Percentiles rank a stretch among this genome's conserved stretches.
Conservation (phyloP, 2,113 vertebrate genomes). For the Etheostoma spectabile region DNA sequence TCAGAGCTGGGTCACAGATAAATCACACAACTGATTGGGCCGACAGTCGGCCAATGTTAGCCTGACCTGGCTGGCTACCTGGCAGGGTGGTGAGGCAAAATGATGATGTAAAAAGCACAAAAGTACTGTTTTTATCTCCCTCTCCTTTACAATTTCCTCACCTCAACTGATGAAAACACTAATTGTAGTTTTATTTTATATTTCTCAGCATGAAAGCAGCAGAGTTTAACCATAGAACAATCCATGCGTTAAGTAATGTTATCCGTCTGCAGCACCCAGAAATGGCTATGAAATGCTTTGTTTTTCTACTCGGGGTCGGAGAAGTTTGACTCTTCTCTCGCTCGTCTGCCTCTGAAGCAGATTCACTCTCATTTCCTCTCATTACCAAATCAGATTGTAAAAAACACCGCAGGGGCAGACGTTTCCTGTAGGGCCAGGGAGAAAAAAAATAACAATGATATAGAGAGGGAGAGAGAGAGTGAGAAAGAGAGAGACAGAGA, state of each 20-base stretch:
- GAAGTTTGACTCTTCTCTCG: conserved; percentile 47
- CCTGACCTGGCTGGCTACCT: background rate
- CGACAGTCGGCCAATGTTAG: background rate
- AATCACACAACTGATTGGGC: background rate
- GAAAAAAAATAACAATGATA: background rate
- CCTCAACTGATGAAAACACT: conserved; percentile 26
- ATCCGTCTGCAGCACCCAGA: conserved; percentile 29
- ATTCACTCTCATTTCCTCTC: conserved; percentile 63
- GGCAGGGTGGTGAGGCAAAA: background rate
- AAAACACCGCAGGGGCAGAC: conserved; percentile 33
- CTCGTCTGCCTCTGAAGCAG: conserved; percentile 39
- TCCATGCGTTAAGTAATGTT: conserved; percentile 33
- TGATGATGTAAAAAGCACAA: background rate
- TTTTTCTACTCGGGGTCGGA: conserved; percentile 33
- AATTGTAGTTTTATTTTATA: conserved; percentile 27
- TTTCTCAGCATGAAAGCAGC: conserved; percentile 19
- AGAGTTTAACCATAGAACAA: background rate
- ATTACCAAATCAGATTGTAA: conserved; percentile 56
- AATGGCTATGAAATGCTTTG: conserved; percentile 31
- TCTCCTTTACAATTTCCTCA: background rate
- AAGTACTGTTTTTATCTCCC: background rate
- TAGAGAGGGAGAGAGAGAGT: background rate
- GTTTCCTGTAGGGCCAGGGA: conserved; percentile 13
- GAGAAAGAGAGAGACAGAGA: background rate
- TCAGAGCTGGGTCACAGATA: background rate